Evolutionary conservation across 2,888 invertebrate genomes (phyloP).

Genomic region (Patella ulyssiponensis): DNA sequence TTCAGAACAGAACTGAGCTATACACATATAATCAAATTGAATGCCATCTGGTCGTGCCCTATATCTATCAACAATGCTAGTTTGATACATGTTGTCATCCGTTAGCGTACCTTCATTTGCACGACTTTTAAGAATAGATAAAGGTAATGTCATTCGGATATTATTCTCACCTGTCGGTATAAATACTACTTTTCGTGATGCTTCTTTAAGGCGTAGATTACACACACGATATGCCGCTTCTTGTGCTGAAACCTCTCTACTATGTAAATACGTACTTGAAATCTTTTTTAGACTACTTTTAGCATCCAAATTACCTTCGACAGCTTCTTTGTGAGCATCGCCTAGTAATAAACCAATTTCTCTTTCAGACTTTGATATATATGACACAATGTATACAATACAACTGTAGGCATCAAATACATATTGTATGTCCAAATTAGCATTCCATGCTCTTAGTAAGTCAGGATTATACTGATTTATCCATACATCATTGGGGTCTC

Average conservation of each 20-base stretch:
- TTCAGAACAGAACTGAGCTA: slow-evolving; percentile 21
- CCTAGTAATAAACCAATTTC: slow-evolving; percentile 31
- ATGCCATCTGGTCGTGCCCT: background rate
- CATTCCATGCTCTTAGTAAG: slow-evolving; percentile 12
- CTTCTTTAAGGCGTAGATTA: slow-evolving; percentile 29
- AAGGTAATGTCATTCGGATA: background rate
- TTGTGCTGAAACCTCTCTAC: slow-evolving; percentile 35
- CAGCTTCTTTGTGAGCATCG: slow-evolving; percentile 30
- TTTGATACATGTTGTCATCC: slow-evolving; percentile 14
- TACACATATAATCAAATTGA: background rate
- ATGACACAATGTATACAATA: slow-evolving; percentile 43
- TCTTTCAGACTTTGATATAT: slow-evolving; percentile 43
- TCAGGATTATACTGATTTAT: slow-evolving; percentile 22
- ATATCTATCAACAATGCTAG: slow-evolving; percentile 10
- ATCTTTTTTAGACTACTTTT: slow-evolving; percentile 25
- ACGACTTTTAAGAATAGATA: background rate
- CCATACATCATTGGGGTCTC: slow-evolving; percentile 18
- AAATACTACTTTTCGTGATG: slow-evolving; percentile 28
- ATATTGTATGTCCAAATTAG: slow-evolving; percentile 19
- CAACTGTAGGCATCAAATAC: slow-evolving; percentile 27
- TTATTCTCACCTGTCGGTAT: slow-evolving; percentile 30
- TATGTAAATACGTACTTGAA: slow-evolving; percentile 27
- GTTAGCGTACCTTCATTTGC: background rate
- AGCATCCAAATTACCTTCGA: slow-evolving; percentile 28
- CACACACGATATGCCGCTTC: slow-evolving; percentile 33